phyloP scores from a whole-genome alignment of 2,113 vertebrate genomes.

The Melanotaenia duboulayi region DNA sequence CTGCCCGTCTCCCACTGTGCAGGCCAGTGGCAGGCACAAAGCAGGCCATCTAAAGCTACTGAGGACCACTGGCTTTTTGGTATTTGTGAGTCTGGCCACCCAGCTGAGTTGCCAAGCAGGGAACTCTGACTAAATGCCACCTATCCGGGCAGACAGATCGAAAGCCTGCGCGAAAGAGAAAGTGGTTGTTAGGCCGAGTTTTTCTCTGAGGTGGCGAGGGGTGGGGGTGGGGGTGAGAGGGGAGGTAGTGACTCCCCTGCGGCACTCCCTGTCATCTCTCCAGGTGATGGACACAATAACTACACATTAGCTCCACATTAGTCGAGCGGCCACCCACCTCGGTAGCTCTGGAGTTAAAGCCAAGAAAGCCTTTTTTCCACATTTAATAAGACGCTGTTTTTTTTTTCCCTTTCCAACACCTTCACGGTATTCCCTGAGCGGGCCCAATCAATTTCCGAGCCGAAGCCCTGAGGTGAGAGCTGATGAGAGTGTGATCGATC shows the following conservation, averaged over 20 bases:
- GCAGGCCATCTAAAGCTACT: constrained; percentile 60
- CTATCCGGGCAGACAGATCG: constrained; percentile 71
- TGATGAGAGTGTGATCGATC: constrained; percentile 82
- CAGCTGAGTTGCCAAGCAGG: constrained; percentile 82
- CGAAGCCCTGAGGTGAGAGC: constrained; percentile 74
- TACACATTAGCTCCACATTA: constrained; percentile 75
- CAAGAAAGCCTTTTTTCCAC: constrained; percentile 43
- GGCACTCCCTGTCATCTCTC: constrained; percentile 77
- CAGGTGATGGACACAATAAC: constrained; percentile 73
- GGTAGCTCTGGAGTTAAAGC: constrained; percentile 59
- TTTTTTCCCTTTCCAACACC: constrained; percentile 55
- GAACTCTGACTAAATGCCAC: constrained; percentile 85
- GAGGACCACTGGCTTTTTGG: constrained; percentile 75
- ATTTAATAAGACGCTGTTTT: constrained; percentile 58
- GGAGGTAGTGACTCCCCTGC: constrained; percentile 67
- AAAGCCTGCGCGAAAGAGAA: constrained; percentile 63
- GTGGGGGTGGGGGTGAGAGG: constrained; percentile 27
- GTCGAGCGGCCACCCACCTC: constrained; percentile 47
- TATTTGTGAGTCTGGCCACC: constrained; percentile 82
- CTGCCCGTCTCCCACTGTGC: constrained; percentile 64
- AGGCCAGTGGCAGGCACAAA: constrained; percentile 77
- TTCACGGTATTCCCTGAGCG: constrained; percentile 57
- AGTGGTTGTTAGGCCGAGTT: constrained; percentile 68
- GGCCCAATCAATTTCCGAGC: constrained; percentile 67
- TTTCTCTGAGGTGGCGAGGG: constrained; percentile 66